These are phyloP conservation scores for Diadophis punctatus DNA, from an alignment of 2,113 vertebrate species.

Conservation along the genomic window DNA sequence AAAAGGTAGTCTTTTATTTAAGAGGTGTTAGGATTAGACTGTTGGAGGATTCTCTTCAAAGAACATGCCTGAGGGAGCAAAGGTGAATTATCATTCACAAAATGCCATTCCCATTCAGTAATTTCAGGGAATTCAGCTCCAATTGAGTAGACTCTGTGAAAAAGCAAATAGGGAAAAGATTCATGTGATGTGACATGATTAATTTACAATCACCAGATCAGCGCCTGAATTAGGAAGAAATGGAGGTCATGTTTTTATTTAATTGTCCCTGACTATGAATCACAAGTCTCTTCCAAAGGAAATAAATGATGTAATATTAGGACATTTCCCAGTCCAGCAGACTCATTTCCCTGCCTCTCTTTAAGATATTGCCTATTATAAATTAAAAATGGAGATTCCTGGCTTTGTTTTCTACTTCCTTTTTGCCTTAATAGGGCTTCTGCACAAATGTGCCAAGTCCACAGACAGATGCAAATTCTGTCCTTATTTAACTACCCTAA, in stretches of 20 bases:
- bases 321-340: constrained; percentile 4
- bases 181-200: background rate
- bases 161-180: background rate
- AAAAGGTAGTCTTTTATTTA: background rate
- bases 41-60: background rate
- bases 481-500: background rate
- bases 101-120: background rate
- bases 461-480: background rate
- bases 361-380: background rate
- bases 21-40: background rate
- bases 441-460: background rate
- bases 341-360: background rate
- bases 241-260: background rate
- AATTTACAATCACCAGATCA: background rate
- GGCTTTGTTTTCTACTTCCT: background rate
- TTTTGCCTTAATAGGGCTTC: background rate
- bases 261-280: background rate
- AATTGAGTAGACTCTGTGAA: background rate
- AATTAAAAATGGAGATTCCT: background rate
- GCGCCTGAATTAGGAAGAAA: background rate
- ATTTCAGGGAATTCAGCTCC: background rate
- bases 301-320: background rate
- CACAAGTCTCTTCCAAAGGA: background rate
- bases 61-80: background rate
- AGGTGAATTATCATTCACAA: background rate